Base-by-base conservation (phyloP, 2,797 vertebrate species). In the Champsocephalus gunnari region DNA sequence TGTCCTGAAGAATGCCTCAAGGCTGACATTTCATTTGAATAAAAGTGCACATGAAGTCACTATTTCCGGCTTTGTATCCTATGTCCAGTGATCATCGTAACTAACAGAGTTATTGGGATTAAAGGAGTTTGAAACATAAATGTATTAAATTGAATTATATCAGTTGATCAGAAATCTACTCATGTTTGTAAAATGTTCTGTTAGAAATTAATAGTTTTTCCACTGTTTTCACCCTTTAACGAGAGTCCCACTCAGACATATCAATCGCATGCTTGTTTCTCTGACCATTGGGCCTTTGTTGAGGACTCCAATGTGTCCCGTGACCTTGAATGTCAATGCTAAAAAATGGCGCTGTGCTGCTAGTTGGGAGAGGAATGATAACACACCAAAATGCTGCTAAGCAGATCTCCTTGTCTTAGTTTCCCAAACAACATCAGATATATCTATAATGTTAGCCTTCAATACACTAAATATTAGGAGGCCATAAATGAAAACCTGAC, bases 381-480 rank as follows among this genome's bases (percentile, higher is more conserved):
- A 79, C 76, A 77, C 64, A 69, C 66, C 12, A 9, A 69, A 74
- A 69, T 34, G 53, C 8, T 34, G 74, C 60, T 79, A 74, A 69
- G 76, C 73, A 71, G 12, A 61, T 65, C 72, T 76, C 7, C 44
- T 72, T 73, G 58, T 72, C 64, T 68, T 66, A 51, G 49, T 71
- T 84, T 65, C 61, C 59, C 21, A 61, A 78, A 80, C 66, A 79
- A 77, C 78, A 38, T 38, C 9, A 38, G 6, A 38, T 38, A 38
- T 38, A 85, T 76, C 61, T 64, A 63, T 63, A 75, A 81, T 50
- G 53, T 64, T 10, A 14, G 48, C 63, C 69, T 77, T 77, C 74
- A 17, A 4, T 64, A 63, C 71, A 80, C 73, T 55, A 41, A 82
- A 83, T 79, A 85, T 83, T 72, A 74, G 75, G 41, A 62, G 56